Base-by-base conservation (phyloP, 1,140 invertebrate genomes). In the Theocolax elegans region DNA sequence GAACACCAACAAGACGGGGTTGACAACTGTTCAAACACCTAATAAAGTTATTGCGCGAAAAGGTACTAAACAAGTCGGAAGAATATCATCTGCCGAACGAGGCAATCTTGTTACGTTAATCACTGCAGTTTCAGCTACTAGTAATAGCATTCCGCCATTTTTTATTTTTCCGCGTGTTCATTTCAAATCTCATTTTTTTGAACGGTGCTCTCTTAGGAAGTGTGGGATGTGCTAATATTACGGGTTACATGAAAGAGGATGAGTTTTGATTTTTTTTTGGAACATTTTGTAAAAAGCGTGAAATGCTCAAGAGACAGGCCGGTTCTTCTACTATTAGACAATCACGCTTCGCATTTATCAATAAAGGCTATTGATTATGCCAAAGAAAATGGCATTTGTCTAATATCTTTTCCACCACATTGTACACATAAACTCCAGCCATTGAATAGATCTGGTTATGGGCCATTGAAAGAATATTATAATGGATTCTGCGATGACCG, bases 381-480 rank as follows among this genome's bases (percentile, higher is more conserved):
- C 7, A 75, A 75, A 66, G 60, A 76, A 40, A 81, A 84, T 71
- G 72, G 77, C n/a, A 77, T 86, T 13, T 71, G 72, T 84, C 66
- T 67, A n/a, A n/a, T 88, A 31, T 79, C 73, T 6, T 76, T 79
- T 23, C 79, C 80, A 3, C 75, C 81, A 35, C 79, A 81, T 58
- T 72, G 63, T 21, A 76, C 71, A 1, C 81, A 83, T 56, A 76
- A 76, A 17, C 73, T 83, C 12, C 83, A 85, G 56, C 79, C 80
- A 15, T 67, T 83, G 31, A 80, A 84, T 72, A 64, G 70, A 60
- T 54, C 56, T 58, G 80, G 87, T 53, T 87, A 78, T 79, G 78
- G 79, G 0, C 79, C 85, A 40, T 81, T 88, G 7, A 87, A 87
- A 78, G 64, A 72, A 56, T 75, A 76, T 67, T 80, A 79, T 40